These are phyloP conservation scores for Lamellibrachia satsuma DNA, from an alignment of 2,888 invertebrate genomes.

Conservation along the genomic window DNA sequence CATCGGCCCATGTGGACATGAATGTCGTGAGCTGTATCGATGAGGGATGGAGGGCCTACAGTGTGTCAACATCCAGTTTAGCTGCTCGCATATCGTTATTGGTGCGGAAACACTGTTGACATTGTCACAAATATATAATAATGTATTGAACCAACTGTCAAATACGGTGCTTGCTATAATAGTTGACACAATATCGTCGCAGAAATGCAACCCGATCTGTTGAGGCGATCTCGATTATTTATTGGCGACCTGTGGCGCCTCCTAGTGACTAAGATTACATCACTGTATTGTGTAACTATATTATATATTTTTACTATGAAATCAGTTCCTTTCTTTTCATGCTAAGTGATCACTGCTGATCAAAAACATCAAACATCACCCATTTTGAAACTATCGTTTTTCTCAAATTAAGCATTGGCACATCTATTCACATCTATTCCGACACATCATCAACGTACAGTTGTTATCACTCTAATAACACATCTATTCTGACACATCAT, in stretches of 20 bases:
- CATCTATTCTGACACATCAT: background rate
- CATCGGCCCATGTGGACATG: background rate
- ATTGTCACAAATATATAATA: background rate
- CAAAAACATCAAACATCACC: background rate
- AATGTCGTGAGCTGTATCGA: background rate
- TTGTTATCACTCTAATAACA: background rate
- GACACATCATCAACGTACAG: background rate
- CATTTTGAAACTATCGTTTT: background rate
- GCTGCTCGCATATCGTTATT: background rate
- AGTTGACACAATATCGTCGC: background rate
- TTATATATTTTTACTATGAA: background rate
- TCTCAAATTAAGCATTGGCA: background rate
- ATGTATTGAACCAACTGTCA: background rate
- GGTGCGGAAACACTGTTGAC: conserved; percentile 17
- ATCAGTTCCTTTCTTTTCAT: background rate
- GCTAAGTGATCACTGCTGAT: background rate
- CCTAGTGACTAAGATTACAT: background rate
- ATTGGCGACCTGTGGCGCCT: background rate
- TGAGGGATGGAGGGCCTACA: background rate
- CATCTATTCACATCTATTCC: background rate
- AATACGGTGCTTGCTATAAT: background rate
- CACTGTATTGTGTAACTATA: background rate
- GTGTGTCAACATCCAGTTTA: background rate
- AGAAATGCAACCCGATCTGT: background rate
- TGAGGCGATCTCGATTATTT: background rate